Evolutionary conservation across 2,888 invertebrate species (phyloP).

Genomic region (Meiosimyza decipiens): DNA sequence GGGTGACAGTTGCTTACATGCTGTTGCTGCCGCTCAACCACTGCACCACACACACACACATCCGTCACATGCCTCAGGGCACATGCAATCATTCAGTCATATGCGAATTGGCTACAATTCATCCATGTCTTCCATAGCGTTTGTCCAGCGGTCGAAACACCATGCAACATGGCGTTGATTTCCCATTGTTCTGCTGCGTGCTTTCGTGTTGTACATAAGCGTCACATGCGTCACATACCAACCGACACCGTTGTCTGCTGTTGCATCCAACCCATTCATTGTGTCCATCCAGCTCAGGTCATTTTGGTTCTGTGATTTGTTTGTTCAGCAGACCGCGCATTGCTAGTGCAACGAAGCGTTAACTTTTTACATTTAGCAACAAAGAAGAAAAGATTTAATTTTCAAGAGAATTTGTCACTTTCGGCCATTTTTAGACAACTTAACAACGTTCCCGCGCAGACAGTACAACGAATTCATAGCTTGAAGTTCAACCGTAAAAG

Average conservation of each 20-base stretch:
- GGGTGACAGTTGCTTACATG: background rate
- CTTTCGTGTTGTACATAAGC: slow-evolving; percentile 1
- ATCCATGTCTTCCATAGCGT: background rate
- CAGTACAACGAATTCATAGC: too few species aligned
- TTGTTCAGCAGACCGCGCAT: slow-evolving; percentile 17
- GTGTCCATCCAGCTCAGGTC: background rate
- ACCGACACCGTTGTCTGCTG: background rate
- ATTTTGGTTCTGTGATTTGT: slow-evolving; percentile 9
- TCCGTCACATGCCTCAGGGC: slow-evolving; percentile 12
- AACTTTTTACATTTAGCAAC: background rate
- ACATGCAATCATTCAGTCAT: background rate
- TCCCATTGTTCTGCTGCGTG: background rate
- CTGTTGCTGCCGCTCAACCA: background rate
- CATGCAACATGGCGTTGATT: background rate
- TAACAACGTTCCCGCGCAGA: too few species aligned
- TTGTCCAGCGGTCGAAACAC: background rate
- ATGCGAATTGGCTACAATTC: background rate
- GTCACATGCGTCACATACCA: background rate
- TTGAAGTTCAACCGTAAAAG: too few species aligned
- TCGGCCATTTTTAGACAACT: too few species aligned
- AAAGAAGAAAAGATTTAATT: slow-evolving; percentile 15
- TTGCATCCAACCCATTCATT: background rate
- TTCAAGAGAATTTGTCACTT: too few species aligned
- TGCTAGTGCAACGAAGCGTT: background rate
- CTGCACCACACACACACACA: background rate